These are phyloP conservation scores for Litocranius walleri DNA, from an alignment of 2,113 vertebrate species.

Conservation along the genomic window DNA sequence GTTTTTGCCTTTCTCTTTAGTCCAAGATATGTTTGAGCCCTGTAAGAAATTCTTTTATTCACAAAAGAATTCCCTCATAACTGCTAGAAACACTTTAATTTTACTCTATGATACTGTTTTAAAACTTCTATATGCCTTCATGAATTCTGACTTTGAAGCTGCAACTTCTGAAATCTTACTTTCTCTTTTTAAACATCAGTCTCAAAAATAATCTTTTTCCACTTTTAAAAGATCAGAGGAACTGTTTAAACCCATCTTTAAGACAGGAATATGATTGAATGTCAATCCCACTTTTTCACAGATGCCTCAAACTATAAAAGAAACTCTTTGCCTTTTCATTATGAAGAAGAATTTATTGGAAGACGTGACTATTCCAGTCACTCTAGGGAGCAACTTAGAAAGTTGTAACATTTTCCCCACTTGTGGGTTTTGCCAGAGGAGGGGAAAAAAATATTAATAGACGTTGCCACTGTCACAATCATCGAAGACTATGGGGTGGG, in stretches of 20 bases:
- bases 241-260: slow-evolving; percentile 36
- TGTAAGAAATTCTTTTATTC: slow-evolving; percentile 10
- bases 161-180: slow-evolving; percentile 26
- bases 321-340: not conserved
- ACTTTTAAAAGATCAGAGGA: slow-evolving; percentile 54
- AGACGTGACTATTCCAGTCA: not conserved
- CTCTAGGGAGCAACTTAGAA: not conserved
- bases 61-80: not conserved
- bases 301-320: not conserved
- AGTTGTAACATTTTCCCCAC: not conserved
- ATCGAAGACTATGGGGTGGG: not conserved
- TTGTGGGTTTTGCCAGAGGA: not conserved
- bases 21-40: not conserved
- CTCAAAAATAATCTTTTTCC: slow-evolving; percentile 55
- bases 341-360: not conserved
- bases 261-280: not conserved
- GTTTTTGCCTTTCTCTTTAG: not conserved
- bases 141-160: slow-evolving; percentile 48
- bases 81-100: slow-evolving; percentile 24
- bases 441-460: not conserved
- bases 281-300: not conserved
- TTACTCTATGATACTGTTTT: not conserved
- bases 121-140: not conserved
- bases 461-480: not conserved
- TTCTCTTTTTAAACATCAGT: slow-evolving; percentile 47